phyloP scores from a whole-genome alignment of 2,113 vertebrate species.

The Halcyon senegalensis region DNA sequence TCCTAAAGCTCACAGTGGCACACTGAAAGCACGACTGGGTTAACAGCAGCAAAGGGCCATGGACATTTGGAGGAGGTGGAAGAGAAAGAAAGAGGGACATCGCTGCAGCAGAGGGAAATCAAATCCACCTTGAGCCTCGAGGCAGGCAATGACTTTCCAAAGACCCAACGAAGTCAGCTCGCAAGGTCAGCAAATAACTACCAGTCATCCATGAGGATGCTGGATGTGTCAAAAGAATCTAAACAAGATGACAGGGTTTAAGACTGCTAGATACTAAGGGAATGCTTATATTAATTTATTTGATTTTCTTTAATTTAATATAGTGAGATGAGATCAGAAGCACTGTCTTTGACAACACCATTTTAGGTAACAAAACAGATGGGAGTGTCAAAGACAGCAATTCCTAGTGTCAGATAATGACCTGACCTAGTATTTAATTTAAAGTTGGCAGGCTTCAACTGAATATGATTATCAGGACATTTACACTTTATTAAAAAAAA shows the following conservation, averaged over 20 bases:
- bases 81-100: neutral
- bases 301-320: slow-evolving; percentile 50
- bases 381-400: neutral
- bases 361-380: slow-evolving; percentile 38
- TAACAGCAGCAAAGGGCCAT: neutral
- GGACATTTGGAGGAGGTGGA: neutral
- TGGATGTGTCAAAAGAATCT: neutral
- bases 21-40: neutral
- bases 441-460: neutral
- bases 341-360: slow-evolving; percentile 22
- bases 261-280: neutral
- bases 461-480: neutral
- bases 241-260: slow-evolving; percentile 2
- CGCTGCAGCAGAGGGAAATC: accelerated
- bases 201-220: neutral
- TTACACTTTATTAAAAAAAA: neutral
- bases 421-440: slow-evolving; percentile 21
- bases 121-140: neutral
- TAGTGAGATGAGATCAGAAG: slow-evolving; percentile 2
- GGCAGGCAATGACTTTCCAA: neutral
- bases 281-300: slow-evolving; percentile 11
- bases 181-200: neutral
- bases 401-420: slow-evolving; percentile 12
- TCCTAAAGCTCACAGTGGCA: neutral
- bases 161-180: neutral